Percentiles rank a stretch among this genome's conserved stretches.
Conservation (phyloP, 2,888 invertebrate genomes). For the Adineta ricciae region DNA sequence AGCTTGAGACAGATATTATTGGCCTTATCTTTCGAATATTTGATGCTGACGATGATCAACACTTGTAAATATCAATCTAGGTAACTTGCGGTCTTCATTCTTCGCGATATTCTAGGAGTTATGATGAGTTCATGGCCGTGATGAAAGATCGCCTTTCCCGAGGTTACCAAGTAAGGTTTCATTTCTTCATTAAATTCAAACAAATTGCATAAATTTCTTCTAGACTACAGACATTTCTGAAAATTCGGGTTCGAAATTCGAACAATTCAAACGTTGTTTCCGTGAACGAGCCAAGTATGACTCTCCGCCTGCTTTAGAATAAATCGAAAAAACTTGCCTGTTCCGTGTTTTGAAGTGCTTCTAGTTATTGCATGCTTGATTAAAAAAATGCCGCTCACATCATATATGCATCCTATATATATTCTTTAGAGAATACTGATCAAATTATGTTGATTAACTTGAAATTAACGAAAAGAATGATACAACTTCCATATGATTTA, state of each 20-base stretch:
- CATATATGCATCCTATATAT: neutral
- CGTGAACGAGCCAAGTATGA: slow-evolving; percentile 13
- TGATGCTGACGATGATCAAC: slow-evolving; percentile 90
- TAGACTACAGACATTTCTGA: neutral
- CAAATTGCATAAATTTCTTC: no score
- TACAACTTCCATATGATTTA: neutral
- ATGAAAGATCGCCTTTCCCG: slow-evolving; percentile 93
- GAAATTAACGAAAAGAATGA: neutral
- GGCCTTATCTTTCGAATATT: slow-evolving; percentile 91
- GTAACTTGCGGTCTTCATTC: neutral
- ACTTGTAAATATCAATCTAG: slow-evolving; percentile 53
- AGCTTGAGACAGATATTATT: slow-evolving; percentile 73
- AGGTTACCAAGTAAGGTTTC: slow-evolving; percentile 58
- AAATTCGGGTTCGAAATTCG: neutral
- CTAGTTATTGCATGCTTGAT: neutral
- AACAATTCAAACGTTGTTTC: slow-evolving; percentile 13
- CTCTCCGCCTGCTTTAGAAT: neutral
- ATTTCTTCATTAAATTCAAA: no score
- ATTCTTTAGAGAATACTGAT: slow-evolving; percentile 1
- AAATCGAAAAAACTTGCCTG: neutral
- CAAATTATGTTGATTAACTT: neutral
- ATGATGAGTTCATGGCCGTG: slow-evolving; percentile 92
- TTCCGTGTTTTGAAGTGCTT: neutral
- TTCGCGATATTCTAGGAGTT: slow-evolving; percentile 54
- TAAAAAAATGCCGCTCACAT: neutral